Conservation (phyloP, 2,888 invertebrate genomes). For the Cryptocephalus primarius region DNA sequence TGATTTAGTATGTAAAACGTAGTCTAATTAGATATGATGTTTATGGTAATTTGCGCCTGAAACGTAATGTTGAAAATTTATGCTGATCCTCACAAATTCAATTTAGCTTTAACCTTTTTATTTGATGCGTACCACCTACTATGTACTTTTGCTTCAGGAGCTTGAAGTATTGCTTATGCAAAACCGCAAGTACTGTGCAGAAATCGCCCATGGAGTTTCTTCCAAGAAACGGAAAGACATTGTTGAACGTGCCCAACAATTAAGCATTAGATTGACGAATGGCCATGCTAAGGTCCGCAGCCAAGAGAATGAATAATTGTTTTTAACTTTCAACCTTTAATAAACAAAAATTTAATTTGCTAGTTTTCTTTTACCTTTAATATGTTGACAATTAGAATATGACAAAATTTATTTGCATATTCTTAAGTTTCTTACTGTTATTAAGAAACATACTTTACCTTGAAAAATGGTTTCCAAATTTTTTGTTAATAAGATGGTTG, state of each 20-base stretch:
- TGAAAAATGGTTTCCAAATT: too few relatives aligned
- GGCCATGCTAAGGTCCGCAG: conserved; percentile 91
- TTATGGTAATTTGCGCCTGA: conserved; percentile 39
- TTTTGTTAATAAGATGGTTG: too few relatives aligned
- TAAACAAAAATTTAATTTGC: neutral
- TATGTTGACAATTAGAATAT: too few relatives aligned
- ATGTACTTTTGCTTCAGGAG: conserved; percentile 48
- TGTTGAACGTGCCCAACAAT: conserved; percentile 92
- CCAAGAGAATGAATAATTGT: conserved; percentile 92
- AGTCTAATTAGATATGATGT: conserved; percentile 27
- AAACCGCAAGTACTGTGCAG: conserved; percentile 93
- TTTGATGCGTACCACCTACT: too few relatives aligned
- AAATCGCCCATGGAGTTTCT: conserved; percentile 95
- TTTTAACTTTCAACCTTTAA: neutral
- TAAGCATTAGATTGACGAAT: conserved; percentile 93
- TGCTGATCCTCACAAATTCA: conserved; percentile 6
- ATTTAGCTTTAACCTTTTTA: neutral
- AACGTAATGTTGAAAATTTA: conserved; percentile 27
- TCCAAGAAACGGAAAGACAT: conserved; percentile 95
- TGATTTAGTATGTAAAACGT: too few relatives aligned
- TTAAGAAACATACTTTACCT: too few relatives aligned
- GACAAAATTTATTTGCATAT: too few relatives aligned
- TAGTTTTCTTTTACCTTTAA: too few relatives aligned
- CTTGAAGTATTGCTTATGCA: conserved; percentile 98
- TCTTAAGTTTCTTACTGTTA: too few relatives aligned